Evolutionary conservation across 53 echinoderm and acorn worm species (phyloP), one percentile per base, ranked within the genome.

Genomic region (Echinarachnius parma): DNA sequence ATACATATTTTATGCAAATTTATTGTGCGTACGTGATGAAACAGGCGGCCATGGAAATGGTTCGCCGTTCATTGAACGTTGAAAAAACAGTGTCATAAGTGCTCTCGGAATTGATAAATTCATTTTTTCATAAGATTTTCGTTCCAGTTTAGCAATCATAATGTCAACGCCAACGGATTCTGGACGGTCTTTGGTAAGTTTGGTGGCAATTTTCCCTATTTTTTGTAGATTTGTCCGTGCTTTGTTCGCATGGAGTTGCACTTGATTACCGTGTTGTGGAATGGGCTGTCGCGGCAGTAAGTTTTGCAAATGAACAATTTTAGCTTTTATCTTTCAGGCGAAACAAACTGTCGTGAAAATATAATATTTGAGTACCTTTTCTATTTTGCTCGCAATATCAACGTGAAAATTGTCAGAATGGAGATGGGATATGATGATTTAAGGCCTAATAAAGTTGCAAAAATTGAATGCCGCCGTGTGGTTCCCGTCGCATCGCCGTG

Each of bases 141-240:
- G n/a, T n/a, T n/a, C n/a, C n/a, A n/a, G n/a, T n/a, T 44, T 45
- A 65, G 65, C 44, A 65, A 49, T 68, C 52, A 49, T n/a, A 19
- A 68, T 68, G 68, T 29, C 68, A 68, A 50, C 68, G 14, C 68
- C 49, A 53, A 50, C 68, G 68, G 68, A 68, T 50, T 48, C 49
- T 52, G 68, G 68, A 50, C 49, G 68, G 4, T 68, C 68, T 3
- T 68, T 68, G 68, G 68, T 68, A 23, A 68, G 68, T 49, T 49
- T 18, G 10, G 4, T 18, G 50, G 19, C 18, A 18, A 45, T 30
- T 47, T 46, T 15, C 3, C 19, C 46, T 29, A 37, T 65, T 65
- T 37, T 46, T 18, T 19, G 36, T 39, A 29, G 14, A 47, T 37
- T 37, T 65, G 65, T 65, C 9, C n/a, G 19, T 30, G 65, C 65